These are phyloP conservation scores for Psilanteris sp. DNA, from an alignment of 1,140 invertebrate genomes.

Conservation along the genomic window DNA sequence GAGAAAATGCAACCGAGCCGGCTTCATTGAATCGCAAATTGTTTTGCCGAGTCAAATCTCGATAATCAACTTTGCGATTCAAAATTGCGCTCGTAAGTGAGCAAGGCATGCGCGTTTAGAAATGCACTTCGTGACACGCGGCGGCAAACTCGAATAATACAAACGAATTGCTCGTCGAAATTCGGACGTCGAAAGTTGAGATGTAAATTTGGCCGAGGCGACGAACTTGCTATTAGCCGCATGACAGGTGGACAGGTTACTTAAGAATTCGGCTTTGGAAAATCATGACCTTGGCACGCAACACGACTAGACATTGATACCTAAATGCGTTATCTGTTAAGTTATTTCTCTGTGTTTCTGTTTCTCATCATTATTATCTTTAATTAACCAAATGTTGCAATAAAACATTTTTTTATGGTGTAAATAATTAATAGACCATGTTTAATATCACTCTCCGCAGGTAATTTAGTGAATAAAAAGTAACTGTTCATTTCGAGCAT, in stretches of 20 bases:
- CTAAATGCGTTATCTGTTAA: slow-evolving; percentile 5
- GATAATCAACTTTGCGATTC: slow-evolving; percentile 35
- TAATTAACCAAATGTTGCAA: slow-evolving; percentile 13
- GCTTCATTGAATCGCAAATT: slow-evolving; percentile 41
- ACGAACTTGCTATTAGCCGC: slow-evolving; percentile 33
- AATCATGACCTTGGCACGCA: slow-evolving; percentile 72
- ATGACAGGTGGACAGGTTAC: slow-evolving; percentile 33
- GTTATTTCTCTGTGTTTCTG: slow-evolving; percentile 1
- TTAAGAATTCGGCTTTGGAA: slow-evolving; percentile 67
- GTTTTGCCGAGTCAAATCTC: slow-evolving; percentile 18
- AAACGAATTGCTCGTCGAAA: slow-evolving; percentile 26
- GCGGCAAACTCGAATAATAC: neutral
- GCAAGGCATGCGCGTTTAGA: slow-evolving; percentile 36
- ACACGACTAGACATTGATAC: slow-evolving; percentile 25
- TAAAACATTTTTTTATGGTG: slow-evolving; percentile 7
- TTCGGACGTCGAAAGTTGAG: slow-evolving; percentile 53
- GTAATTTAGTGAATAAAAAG: slow-evolving; percentile 9
- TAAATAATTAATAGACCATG: slow-evolving; percentile 23
- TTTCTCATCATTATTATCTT: slow-evolving; percentile 5
- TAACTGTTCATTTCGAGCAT: slow-evolving; percentile 26
- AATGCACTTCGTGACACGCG: slow-evolving; percentile 18
- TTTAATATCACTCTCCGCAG: neutral
- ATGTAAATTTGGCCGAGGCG: slow-evolving; percentile 49
- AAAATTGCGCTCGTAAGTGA: slow-evolving; percentile 28
- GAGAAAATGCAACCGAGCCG: slow-evolving; percentile 21